Conservation (phyloP, 2,888 invertebrate genomes). For the Temnothorax unifasciatus region DNA sequence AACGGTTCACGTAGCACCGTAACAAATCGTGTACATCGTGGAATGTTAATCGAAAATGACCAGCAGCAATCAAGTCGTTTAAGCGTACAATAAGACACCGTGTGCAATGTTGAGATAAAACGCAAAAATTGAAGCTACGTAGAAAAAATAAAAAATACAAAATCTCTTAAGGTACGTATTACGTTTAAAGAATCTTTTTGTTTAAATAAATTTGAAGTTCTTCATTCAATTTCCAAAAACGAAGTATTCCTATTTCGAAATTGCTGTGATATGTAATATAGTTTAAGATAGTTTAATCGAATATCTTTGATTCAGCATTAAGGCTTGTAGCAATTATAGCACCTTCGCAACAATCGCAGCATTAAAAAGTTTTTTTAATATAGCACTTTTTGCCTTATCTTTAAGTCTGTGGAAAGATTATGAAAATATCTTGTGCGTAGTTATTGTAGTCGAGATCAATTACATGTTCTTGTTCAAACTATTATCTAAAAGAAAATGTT, state of each 20-base stretch:
- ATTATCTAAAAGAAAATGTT: slow-evolving; percentile 12
- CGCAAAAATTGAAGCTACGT: not conserved
- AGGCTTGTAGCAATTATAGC: not conserved
- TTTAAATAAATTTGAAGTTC: not conserved
- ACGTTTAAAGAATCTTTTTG: not conserved
- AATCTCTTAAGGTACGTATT: not conserved
- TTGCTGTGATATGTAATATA: not conserved
- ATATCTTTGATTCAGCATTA: not conserved
- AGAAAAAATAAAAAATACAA: not conserved
- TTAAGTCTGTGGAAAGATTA: not conserved
- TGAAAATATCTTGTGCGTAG: not conserved
- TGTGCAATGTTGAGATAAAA: not conserved
- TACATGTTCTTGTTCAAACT: not conserved
- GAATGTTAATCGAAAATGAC: slow-evolving; percentile 76
- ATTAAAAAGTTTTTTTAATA: not conserved
- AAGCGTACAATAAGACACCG: not conserved
- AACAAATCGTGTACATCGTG: slow-evolving; percentile 68
- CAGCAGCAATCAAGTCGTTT: slow-evolving; percentile 22
- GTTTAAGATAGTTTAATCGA: not conserved
- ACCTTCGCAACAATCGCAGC: too few relatives aligned
- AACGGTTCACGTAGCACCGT: slow-evolving; percentile 73
- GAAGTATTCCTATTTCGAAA: not conserved
- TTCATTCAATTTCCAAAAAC: not conserved
- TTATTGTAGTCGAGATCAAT: not conserved
- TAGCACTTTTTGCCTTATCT: slow-evolving; percentile 3